Evolutionary conservation across 2,797 vertebrate species (phyloP).

Genomic region (Clarias laeviceps): DNA sequence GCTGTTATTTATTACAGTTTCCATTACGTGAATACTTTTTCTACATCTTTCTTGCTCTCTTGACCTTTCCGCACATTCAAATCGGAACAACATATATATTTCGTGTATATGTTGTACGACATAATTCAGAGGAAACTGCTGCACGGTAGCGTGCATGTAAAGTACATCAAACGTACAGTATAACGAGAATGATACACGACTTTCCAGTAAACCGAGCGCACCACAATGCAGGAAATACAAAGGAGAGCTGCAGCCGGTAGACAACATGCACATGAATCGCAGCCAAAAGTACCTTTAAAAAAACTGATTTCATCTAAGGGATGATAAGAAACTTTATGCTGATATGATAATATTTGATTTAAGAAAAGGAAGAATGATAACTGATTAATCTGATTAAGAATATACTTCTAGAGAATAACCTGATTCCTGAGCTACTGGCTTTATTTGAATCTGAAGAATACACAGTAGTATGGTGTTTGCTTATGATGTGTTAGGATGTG

Average conservation of each 20-base stretch:
- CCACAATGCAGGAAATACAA: conserved; percentile 15
- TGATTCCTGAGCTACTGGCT: background rate
- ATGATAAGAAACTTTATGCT: background rate
- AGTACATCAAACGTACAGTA: background rate
- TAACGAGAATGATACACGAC: background rate
- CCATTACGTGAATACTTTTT: background rate
- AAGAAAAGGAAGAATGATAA: background rate
- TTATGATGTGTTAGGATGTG: too few species aligned
- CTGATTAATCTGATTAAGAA: background rate
- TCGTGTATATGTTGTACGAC: background rate
- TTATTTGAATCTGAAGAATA: background rate
- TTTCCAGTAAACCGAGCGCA: background rate
- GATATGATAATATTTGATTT: background rate
- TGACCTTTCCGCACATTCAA: background rate
- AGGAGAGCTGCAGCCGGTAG: background rate
- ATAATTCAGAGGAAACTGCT: background rate
- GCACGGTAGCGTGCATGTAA: background rate
- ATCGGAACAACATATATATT: background rate
- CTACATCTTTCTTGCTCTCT: background rate
- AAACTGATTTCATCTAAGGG: background rate
- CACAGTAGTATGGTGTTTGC: background rate
- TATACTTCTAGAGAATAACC: background rate
- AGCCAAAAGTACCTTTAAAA: too few species aligned
- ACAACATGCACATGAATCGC: background rate
- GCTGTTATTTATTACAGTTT: background rate